Base-by-base conservation (phyloP, 1,140 invertebrate genomes). In the Drosophila neocordata region DNA sequence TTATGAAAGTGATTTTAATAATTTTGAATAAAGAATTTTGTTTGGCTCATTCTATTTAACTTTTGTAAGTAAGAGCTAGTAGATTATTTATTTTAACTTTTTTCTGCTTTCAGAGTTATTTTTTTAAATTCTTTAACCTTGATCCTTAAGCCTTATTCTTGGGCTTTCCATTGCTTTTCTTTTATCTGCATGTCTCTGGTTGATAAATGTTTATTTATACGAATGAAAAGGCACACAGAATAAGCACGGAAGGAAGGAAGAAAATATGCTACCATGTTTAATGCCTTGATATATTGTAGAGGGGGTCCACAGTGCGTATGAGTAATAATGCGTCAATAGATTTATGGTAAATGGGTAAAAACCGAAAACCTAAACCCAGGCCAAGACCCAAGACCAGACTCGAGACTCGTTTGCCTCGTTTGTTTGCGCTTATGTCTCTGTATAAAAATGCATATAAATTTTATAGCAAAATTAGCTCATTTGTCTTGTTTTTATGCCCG, bases 371-470 rank as follows among this genome's bases (percentile, higher is more conserved):
- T 15, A 20, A 48, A 15, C n/a, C 41, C 41, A 48, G 15, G 7
- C 41, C 6, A 48, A 48, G 41, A 20, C 8, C 15, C n/a, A n/a
- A 20, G 34, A 48, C 8, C 15, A 20, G 18, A 48, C 8, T 20
- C 18, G 15, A 8, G n/a, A n/a, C n/a, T n/a, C n/a, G n/a, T 20
- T 38, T 22, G 51, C 66, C 61, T 51, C 27, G 67, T 53, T 34
- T 73, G 68, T 67, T 72, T 69, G 65, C 82, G 71, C 55, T 77
- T 78, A 76, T 62, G 73, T 85, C 70, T 87, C 70, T 87, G 83
- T 70, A 76, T 85, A 87, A 87, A 87, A 85, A 87, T 81, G 78
- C 78, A 81, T 87, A 81, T 81, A 87, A 85, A 85, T 85, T 87
- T 68, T 68, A 65, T 63, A 85, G 67, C 70, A 68, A 85, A 85